Percentiles rank a stretch among this genome's conserved stretches.
Conservation (phyloP, 2,113 vertebrate genomes). For the Pithys albifrons region DNA sequence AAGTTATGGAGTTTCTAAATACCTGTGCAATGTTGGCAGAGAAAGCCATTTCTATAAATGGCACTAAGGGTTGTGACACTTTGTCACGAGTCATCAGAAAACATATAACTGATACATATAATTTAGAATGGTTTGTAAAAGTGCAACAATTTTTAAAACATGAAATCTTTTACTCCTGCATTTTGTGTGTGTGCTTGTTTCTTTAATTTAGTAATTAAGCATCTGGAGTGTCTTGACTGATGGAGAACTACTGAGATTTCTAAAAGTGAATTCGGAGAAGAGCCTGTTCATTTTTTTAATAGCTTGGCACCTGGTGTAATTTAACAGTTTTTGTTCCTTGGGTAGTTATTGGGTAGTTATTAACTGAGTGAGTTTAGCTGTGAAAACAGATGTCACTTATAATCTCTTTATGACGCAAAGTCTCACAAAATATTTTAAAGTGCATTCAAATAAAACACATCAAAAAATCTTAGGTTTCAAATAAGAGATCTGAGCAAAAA, state of each 20-base stretch:
- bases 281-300: background rate
- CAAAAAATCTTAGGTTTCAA: background rate
- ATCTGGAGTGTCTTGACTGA: slow-evolving; percentile 29
- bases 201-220: slow-evolving; percentile 47
- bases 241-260: background rate
- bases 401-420: background rate
- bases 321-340: slow-evolving; percentile 32
- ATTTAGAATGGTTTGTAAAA: background rate
- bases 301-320: slow-evolving; percentile 13
- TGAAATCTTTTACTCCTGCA: background rate
- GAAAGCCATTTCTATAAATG: background rate
- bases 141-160: background rate
- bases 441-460: background rate
- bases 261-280: background rate
- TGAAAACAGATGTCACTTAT: background rate
- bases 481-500: background rate
- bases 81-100: background rate
- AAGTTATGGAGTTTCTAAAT: background rate
- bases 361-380: slow-evolving; percentile 3
- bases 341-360: background rate
- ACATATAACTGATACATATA: background rate
- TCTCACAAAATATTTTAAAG: background rate
- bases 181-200: background rate
- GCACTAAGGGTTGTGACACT: background rate
- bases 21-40: background rate